phyloP scores from a whole-genome alignment of 2,113 vertebrate genomes.

The Cephalopholis sonnerati region DNA sequence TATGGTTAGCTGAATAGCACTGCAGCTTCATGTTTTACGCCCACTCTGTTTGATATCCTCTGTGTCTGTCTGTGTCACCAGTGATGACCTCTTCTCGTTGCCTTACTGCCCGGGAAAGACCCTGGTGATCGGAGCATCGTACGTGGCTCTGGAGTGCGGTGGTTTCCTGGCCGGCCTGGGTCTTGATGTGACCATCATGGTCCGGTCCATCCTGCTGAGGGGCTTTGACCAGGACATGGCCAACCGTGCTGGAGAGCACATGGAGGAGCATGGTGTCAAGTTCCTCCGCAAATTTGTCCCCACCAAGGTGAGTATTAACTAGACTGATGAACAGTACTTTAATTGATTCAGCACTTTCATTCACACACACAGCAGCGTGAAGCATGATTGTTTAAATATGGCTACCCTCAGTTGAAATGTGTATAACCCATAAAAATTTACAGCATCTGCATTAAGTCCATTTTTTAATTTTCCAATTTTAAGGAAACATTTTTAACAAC shows the following conservation, averaged over 20 bases:
- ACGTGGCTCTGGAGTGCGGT: slow-evolving; percentile 95
- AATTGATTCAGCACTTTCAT: not conserved
- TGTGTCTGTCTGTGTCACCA: slow-evolving; percentile 67
- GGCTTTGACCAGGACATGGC: slow-evolving; percentile 99
- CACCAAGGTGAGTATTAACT: slow-evolving; percentile 80
- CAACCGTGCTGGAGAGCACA: slow-evolving; percentile 89
- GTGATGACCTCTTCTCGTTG: slow-evolving; percentile 96
- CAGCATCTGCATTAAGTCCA: not conserved
- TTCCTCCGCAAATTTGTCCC: slow-evolving; percentile 92
- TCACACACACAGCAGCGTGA: not conserved
- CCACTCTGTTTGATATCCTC: not conserved
- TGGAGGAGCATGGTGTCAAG: slow-evolving; percentile 92
- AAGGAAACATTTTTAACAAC: no score
- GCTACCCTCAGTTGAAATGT: not conserved
- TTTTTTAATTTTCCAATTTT: not conserved
- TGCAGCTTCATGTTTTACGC: not conserved
- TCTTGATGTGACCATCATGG: slow-evolving; percentile 95
- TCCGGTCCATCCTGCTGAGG: slow-evolving; percentile 93
- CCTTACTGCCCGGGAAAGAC: slow-evolving; percentile 95
- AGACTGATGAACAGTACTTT: not conserved
- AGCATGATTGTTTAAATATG: not conserved
- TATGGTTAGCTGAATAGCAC: not conserved
- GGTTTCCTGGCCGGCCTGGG: slow-evolving; percentile 95
- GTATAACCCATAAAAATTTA: not conserved
- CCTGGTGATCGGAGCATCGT: slow-evolving; percentile 94